Evolutionary conservation across 2,888 invertebrate species (phyloP).

Genomic region (Smittia aterrima): DNA sequence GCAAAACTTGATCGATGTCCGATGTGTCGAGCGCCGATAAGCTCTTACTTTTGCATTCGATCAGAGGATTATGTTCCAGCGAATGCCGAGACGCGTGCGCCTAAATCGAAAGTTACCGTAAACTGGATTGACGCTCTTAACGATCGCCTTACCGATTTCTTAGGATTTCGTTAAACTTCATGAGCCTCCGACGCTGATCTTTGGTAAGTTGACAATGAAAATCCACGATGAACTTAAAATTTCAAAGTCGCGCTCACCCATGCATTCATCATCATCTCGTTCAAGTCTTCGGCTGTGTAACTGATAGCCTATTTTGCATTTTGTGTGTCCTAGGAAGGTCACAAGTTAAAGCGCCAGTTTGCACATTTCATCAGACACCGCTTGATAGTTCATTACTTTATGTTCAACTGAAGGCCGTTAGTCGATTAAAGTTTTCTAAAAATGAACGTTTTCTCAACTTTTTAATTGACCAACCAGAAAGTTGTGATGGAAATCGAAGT

Average conservation of each 20-base stretch:
- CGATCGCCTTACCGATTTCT: slow-evolving; percentile 69
- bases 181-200: neutral
- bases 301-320: neutral
- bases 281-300: neutral
- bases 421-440: no score
- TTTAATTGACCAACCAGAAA: no score
- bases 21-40: slow-evolving; percentile 80
- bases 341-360: no score
- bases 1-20: slow-evolving; percentile 80
- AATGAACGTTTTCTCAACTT: no score
- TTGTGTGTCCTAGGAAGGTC: neutral
- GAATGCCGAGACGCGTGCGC: slow-evolving; percentile 52
- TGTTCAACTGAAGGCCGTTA: no score
- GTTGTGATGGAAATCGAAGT: no score
- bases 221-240: neutral
- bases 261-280: neutral
- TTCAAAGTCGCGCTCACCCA: neutral
- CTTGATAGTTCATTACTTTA: no score
- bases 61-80: slow-evolving; percentile 70
- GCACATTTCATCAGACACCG: no score
- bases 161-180: slow-evolving; percentile 58
- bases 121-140: slow-evolving; percentile 64
- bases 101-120: slow-evolving; percentile 53
- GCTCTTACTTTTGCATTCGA: slow-evolving; percentile 79
- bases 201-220: neutral